Conservation (phyloP, 2,113 vertebrate species). For the Psephotus haematonotus region DNA sequence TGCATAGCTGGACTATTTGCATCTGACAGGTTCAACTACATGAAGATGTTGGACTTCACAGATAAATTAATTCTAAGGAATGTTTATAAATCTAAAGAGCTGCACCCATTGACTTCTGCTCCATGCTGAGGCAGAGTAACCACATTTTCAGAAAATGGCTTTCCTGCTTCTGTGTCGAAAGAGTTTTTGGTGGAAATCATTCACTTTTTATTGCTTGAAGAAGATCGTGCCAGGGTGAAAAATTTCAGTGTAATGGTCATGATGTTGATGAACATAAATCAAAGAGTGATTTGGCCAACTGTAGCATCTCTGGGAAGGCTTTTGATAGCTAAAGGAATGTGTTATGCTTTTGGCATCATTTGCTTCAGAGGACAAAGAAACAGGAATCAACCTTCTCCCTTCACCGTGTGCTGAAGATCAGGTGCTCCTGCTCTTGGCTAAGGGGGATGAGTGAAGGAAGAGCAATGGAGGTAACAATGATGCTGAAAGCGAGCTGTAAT, state of each 20-base stretch:
- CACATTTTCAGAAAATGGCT: slow-evolving; percentile 18
- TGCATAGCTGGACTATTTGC: slow-evolving; percentile 53
- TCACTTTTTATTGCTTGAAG: slow-evolving; percentile 33
- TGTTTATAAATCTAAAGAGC: slow-evolving; percentile 21
- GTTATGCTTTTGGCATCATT: not conserved
- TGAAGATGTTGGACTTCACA: slow-evolving; percentile 13
- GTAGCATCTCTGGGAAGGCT: not conserved
- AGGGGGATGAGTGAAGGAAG: not conserved
- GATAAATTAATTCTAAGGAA: slow-evolving; percentile 56
- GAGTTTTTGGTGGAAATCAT: slow-evolving; percentile 42
- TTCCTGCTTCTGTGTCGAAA: slow-evolving; percentile 31
- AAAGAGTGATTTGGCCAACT: not conserved
- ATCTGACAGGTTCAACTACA: slow-evolving; percentile 48
- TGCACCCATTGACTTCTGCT: slow-evolving; percentile 13
- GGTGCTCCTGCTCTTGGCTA: not conserved
- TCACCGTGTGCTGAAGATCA: not conserved
- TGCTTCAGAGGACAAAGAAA: not conserved
- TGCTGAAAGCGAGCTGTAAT: not conserved
- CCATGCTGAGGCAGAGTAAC: not conserved
- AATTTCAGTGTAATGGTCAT: slow-evolving; percentile 9
- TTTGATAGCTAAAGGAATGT: not conserved
- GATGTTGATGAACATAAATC: slow-evolving; percentile 46
- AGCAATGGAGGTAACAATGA: not conserved
- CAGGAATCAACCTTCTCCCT: not conserved
- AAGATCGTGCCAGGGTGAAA: slow-evolving; percentile 7